Base-by-base conservation (phyloP, 2,113 vertebrate genomes). In the Leucosticte australis region DNA sequence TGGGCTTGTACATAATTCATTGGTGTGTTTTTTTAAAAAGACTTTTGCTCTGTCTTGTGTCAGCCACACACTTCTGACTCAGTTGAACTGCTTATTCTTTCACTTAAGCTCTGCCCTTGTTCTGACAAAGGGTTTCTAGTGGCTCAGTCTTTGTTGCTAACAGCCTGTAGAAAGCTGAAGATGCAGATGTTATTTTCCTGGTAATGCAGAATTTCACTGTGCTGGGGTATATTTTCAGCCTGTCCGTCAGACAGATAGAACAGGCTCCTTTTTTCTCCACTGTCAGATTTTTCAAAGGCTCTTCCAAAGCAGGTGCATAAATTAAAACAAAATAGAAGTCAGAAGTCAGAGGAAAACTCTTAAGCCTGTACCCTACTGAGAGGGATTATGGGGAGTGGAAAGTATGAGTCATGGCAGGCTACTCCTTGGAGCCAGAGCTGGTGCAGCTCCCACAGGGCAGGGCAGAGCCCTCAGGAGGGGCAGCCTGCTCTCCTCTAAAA, bases 371-470 rank as follows among this genome's bases (percentile, higher is more conserved):
- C 79, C 92, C 79, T 83, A n/a, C 90, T 83, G 95, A 83, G 84
- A 86, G 86, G 77, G 93, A 97, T 97, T 97, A 95, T 52, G 84
- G 92, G 83, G 92, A 96, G 90, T 95, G 97, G 97, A 97, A 97
- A 96, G 76, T 80, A 27, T 97, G 97, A 97, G 93, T 97, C 97
- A 97, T 22, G 92, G 53, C 75, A 76, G 83, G 91, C 91, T 76
- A 59, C 95, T 95, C 59, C 95, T 85, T 65, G 96, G 93, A 95
- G 95, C 63, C 90, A 15, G 83, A 80, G 84, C 52, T 96, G 90
- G 96, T 78, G 27, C 37, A 2, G 83, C 83, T 95, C 60, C 46
- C 18, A 77, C 80, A 26, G 95, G 71, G 87, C 87, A 80, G 76
- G 80, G 89, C 56, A 84, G 81, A 80, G 91, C 37, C 57, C 78